A percentile compares a stretch with the other conserved stretches of the same genome.
These are phyloP conservation scores for Emberiza fucata DNA, from an alignment of 2,113 vertebrate genomes.

Conservation along the genomic window DNA sequence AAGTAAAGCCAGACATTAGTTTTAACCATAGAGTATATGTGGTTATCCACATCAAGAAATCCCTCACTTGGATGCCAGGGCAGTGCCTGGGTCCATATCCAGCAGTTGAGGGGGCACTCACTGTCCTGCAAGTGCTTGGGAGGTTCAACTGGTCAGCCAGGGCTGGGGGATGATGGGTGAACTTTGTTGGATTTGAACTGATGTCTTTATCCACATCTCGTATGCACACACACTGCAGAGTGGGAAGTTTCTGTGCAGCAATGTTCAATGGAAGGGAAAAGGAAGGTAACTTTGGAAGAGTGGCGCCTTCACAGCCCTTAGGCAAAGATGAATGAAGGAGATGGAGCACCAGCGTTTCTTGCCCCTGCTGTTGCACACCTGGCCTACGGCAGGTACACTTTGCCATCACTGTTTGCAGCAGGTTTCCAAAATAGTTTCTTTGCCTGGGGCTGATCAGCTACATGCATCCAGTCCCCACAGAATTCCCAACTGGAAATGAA, in stretches of 20 bases:
- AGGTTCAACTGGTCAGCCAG: rapidly evolving
- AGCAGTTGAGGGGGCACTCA: rapidly evolving
- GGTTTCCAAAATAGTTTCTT: neutral
- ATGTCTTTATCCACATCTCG: neutral
- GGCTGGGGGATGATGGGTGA: rapidly evolving
- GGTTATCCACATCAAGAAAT: neutral
- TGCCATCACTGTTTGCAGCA: too few relatives aligned
- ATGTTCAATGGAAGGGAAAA: neutral
- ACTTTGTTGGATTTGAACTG: neutral
- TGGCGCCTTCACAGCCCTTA: neutral
- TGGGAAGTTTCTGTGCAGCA: neutral
- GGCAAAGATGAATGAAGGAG: neutral
- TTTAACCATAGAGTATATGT: neutral
- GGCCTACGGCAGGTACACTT: rapidly evolving
- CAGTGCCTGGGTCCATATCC: neutral
- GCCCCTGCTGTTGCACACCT: neutral
- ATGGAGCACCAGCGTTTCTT: neutral
- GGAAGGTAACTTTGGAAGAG: neutral
- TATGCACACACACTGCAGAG: neutral
- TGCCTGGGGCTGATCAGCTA: neutral
- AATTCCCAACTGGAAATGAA: neutral
- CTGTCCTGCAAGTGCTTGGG: too few relatives aligned
- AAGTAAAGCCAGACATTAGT: neutral
- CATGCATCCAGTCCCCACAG: rapidly evolving
- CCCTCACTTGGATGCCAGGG: rapidly evolving